Evolutionary conservation across 1,140 invertebrate species (phyloP).

Genomic region (Conopomorpha cramerella): DNA sequence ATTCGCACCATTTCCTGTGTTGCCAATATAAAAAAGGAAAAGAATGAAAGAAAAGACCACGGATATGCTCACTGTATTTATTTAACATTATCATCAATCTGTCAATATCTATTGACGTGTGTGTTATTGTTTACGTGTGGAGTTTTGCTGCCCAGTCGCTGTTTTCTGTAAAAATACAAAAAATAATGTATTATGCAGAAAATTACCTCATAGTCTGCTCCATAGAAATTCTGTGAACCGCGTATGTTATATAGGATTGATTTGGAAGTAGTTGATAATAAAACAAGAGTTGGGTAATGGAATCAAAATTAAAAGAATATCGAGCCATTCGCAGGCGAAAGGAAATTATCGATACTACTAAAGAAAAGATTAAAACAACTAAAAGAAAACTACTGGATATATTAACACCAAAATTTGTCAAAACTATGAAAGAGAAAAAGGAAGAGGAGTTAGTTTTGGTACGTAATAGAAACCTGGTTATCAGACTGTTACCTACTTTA

Average conservation of each 20-base stretch:
- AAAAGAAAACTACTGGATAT: constrained; percentile 24
- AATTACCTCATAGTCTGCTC: too few relatives aligned
- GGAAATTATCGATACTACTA: constrained; percentile 32
- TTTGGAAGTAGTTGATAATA: too few relatives aligned
- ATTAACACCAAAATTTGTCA: constrained; percentile 20
- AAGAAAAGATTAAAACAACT: constrained; percentile 25
- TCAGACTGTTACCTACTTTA: too few relatives aligned
- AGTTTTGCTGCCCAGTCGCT: too few relatives aligned
- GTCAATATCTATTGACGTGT: too few relatives aligned
- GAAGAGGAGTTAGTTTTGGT: constrained; percentile 34
- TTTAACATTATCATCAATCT: neutral
- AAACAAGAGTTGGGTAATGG: too few relatives aligned
- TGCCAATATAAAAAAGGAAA: constrained; percentile 7
- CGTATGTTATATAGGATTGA: too few relatives aligned
- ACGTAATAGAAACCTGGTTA: too few relatives aligned
- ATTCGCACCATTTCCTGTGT: constrained; percentile 16
- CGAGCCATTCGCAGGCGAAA: constrained; percentile 35
- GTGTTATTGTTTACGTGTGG: too few relatives aligned
- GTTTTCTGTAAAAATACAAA: too few relatives aligned
- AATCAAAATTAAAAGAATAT: constrained; percentile 48
- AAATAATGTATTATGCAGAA: too few relatives aligned
- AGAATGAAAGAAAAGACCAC: neutral
- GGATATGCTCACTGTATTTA: neutral
- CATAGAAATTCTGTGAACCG: too few relatives aligned
- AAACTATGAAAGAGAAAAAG: constrained; percentile 21